These are phyloP conservation scores for Aptenodytes patagonicus DNA, from an alignment of 2,113 vertebrate species.

Conservation along the genomic window DNA sequence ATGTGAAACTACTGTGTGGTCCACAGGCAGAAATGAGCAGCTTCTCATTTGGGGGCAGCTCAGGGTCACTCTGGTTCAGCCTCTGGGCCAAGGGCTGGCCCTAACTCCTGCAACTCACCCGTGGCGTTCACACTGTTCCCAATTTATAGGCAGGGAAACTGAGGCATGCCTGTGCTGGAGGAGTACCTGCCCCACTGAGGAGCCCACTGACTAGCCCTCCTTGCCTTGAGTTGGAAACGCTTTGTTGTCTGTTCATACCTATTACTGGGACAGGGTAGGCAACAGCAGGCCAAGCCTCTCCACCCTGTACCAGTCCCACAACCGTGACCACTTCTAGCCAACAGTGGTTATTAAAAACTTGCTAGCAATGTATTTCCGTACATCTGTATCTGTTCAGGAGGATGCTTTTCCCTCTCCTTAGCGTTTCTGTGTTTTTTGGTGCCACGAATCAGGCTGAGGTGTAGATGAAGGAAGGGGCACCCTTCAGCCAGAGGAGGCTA, in stretches of 20 bases:
- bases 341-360: background rate
- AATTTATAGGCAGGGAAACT: background rate
- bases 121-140: fast-evolving
- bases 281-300: background rate
- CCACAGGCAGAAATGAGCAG: background rate
- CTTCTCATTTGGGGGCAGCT: background rate
- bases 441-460: background rate
- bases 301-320: too few relatives aligned
- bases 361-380: background rate
- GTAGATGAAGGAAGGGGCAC: background rate
- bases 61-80: background rate
- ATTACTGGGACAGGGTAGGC: fast-evolving
- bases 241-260: background rate
- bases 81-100: background rate
- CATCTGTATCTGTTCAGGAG: fast-evolving
- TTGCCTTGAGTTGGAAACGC: background rate
- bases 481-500: background rate
- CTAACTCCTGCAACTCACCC: background rate
- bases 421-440: background rate
- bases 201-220: background rate
- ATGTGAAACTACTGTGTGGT: background rate
- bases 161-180: background rate
- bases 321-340: background rate
- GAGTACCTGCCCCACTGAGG: background rate
- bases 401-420: background rate